Evolutionary conservation across 2,888 invertebrate species (phyloP).

Genomic region (Agrypnus murinus): DNA sequence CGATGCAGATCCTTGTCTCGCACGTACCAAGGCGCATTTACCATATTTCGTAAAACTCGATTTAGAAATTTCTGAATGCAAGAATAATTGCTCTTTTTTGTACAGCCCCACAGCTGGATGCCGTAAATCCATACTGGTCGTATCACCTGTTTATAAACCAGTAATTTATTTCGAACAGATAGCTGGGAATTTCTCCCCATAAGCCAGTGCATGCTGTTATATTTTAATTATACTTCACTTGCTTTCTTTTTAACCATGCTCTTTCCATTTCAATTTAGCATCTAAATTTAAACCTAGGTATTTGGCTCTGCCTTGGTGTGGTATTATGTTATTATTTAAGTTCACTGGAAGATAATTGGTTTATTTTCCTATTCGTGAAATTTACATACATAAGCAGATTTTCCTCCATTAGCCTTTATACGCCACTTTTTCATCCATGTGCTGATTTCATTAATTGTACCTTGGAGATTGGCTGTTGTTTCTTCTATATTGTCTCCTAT

Average conservation of each 20-base stretch:
- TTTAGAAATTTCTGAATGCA: conserved; percentile 19
- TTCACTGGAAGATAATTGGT: conserved; percentile 14
- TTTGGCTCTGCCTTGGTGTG: conserved; percentile 1
- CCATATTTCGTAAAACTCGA: no score
- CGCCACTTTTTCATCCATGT: conserved; percentile 18
- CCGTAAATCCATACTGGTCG: conserved; percentile 16
- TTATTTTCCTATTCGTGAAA: conserved; percentile 25
- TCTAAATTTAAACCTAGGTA: conserved; percentile 15
- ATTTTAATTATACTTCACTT: conserved; percentile 17
- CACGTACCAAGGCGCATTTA: no score
- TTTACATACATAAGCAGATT: conserved; percentile 27
- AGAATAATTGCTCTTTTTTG: conserved; percentile 23
- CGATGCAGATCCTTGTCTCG: conserved; percentile 28
- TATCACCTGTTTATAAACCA: conserved; percentile 26
- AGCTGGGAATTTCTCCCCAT: no score
- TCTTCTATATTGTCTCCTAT: conserved; percentile 25
- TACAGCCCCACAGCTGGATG: conserved; percentile 25
- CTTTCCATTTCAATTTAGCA: conserved; percentile 24
- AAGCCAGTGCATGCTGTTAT: conserved; percentile 25
- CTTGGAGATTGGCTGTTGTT: conserved; percentile 28
- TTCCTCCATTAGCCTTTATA: conserved; percentile 4
- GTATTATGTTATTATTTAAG: conserved; percentile 16
- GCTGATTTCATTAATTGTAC: conserved; percentile 25
- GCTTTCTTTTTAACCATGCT: conserved; percentile 22
- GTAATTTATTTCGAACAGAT: conserved; percentile 14